Conservation (phyloP, 1,140 invertebrate species). For the Lucilia sericata region DNA sequence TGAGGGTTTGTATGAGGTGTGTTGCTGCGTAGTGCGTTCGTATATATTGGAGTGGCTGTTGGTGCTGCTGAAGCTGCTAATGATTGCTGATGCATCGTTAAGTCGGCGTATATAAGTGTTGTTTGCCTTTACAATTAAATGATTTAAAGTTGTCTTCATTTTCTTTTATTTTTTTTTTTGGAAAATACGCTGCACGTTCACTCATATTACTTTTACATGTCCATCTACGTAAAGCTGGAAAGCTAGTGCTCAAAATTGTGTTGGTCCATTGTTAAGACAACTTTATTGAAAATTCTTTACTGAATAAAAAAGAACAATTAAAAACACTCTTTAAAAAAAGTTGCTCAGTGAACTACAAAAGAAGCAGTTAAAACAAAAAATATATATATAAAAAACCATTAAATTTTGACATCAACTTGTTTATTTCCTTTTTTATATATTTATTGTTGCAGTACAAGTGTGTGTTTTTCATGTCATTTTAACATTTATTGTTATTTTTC, state of each 20-base stretch:
- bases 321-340: neutral
- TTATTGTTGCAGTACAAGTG: neutral
- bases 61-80: neutral
- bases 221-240: neutral
- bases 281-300: neutral
- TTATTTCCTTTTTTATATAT: neutral
- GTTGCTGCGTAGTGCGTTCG: neutral
- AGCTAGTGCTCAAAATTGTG: too few species aligned
- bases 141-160: neutral
- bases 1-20: neutral
- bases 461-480: conserved; percentile 24
- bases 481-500: neutral
- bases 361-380: too few species aligned
- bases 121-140: neutral
- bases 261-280: neutral
- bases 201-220: neutral
- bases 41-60: neutral
- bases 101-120: neutral
- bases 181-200: neutral
- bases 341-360: too few species aligned
- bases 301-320: neutral
- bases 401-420: neutral
- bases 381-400: neutral
- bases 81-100: neutral
- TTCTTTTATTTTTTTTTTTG: neutral